Base-by-base conservation (phyloP, 2,113 vertebrate genomes). In the Mustela lutreola region DNA sequence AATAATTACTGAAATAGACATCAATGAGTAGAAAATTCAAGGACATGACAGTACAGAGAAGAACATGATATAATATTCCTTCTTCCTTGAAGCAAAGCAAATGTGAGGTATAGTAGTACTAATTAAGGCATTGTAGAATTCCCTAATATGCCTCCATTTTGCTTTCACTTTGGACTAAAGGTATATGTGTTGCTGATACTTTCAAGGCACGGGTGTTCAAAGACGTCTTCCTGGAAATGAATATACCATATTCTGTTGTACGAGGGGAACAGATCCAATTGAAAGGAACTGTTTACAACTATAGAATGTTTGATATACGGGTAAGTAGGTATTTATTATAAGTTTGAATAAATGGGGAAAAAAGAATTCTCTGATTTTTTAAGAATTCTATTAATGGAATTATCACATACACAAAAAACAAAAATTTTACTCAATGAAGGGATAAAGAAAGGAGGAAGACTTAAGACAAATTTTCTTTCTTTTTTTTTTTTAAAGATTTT, bases 261-360 rank as follows among this genome's bases (percentile, higher is more conserved):
- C 97, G 99, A 94, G 99, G 99, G 58, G 99, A 99, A 73, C 99
- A 99, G 96, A 98, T 99, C 33, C 98, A 99, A 89, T 97, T 99
- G 26, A 98, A 97, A 92, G 99, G 99, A 62, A 99, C 99, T 0
- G 98, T 99, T 90, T 99, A 99, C 98, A 99, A 99, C 98, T 99
- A 99, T 7, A 71, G 0, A 28, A 2, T 12, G 15, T 97, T 83
- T 82, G 73, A 84, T 56, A 97, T 97, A 39, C 92, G 6, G 97
- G 99, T 99, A 98, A 98, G 97, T 97, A 78, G 16, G 53, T 36
- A 50, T 67, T 93, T 71, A 36, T 58, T 50, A 11, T 39, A 21
- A 45, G 24, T 81, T 65, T 63, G 67, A 87, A 84, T 70, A 88
- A 85, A 79, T 73, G 6, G 18, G 15, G 24, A 21, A 67, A 94